Evolutionary conservation across 2,113 vertebrate genomes (phyloP), one percentile per base, ranked within the genome.

Genomic region (Catharus fuscescens): DNA sequence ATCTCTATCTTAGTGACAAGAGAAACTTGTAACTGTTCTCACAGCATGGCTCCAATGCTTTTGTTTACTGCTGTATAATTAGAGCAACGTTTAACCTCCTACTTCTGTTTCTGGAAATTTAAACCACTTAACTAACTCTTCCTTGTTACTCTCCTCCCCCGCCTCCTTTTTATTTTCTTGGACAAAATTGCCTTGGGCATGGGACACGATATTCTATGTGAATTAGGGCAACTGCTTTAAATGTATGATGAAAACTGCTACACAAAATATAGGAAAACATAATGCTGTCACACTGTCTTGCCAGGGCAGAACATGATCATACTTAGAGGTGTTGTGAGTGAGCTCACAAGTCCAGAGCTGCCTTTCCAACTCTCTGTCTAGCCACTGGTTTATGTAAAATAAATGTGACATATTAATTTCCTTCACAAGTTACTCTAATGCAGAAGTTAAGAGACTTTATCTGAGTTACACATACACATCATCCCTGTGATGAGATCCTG

Each of bases 31-130:
- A 62, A 26, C 28, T 26, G 48, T 65, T 70, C 86, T 88, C 74
- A 94, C 86, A 80, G 36, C 23, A 76, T 60, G 81, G 71, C 40
- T 87, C 76, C 71, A 74, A 11, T 26, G 66, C 64, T 65, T 79
- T 94, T 50, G 96, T 44, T 77, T 78, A 36, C 34, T 89, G 78
- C 54, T 92, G 36, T 95, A 66, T 89, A 92, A 95, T 97, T 96
- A 96, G 71, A 82, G 80, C 50, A 64, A 95, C 18, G 32, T 94
- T 88, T 82, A 93, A 89, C 44, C 44, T 77, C 66, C 86, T 24
- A 80, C 40, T 74, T 90, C 32, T 32, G 32, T 91, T 96, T 92
- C 88, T 80, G 60, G 73, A 80, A 94, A 64, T 84, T 95, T 88
- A 86, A 88, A 85, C 88, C 80, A 91, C 85, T 92, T 76, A 92